Base-by-base conservation (phyloP, 2,888 invertebrate genomes). In the Heliconius ismenius region DNA sequence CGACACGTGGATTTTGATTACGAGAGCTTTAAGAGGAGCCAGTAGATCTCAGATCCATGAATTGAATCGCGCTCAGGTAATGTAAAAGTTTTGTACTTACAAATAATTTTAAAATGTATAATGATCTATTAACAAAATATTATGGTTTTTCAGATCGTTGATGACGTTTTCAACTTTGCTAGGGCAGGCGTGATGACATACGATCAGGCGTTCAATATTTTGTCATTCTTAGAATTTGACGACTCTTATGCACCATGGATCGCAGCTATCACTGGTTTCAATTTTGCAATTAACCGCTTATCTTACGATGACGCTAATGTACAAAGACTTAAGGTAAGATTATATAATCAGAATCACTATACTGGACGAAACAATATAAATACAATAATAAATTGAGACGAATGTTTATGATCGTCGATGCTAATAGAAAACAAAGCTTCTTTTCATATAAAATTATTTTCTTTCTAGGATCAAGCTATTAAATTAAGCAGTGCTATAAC, bases 191-290 rank as follows among this genome's bases (percentile, higher is more conserved):
- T 92, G 3, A 78, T 95, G 32, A 79, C 90, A 6, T 96, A 96
- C 83, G 86, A 87, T 2, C 86, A 89, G 39, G 94, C 95, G 0
- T 89, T 97, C 15, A 95, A 95, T 76, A 92, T 96, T 9, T 95
- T 91, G 82, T 92, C 93, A 0, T 93, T 91, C 88, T 83, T 98
- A 79, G 90, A 92, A 75, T 91, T 92, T 4, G 96, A 97, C 88
- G 94, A 93, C 7, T 95, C 96, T 74, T 96, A 96, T 80, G 92
- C 96, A 28, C 96, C 97, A 0, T 97, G 97, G 96, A 91, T 93
- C 63, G 91, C 96, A 1, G 96, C 96, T 4, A 90, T 96, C 15
- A 87, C 87, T 74, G 95, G 95, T 21, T 90, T 95, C 69, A 88
- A 89, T 77, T 95, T 88, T 75, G 84, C 93, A 28, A 83, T 91